Conservation (phyloP, 2,113 vertebrate species). For the Choloepus hoffmanni region DNA sequence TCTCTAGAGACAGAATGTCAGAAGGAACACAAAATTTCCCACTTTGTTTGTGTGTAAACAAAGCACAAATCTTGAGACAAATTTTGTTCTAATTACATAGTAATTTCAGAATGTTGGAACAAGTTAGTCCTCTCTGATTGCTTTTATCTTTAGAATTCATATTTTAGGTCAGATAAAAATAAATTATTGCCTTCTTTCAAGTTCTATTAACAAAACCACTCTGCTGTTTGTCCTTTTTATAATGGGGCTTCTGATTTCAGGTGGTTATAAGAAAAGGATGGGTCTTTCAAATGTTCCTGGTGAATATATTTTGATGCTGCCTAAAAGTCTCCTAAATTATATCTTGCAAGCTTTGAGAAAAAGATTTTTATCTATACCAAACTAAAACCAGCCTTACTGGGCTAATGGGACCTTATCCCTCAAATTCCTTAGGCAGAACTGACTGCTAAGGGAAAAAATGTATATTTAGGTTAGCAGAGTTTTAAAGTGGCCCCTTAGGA, state of each 20-base stretch:
- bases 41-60: neutral
- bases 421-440: neutral
- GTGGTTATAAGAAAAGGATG: neutral
- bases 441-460: neutral
- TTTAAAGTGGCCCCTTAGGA: neutral
- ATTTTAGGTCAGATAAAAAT: neutral
- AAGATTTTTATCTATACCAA: neutral
- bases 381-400: neutral
- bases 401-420: neutral
- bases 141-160: conserved; percentile 42
- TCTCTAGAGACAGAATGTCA: neutral
- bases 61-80: conserved; percentile 3
- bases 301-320: neutral
- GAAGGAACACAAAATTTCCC: neutral
- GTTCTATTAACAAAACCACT: neutral
- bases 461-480: neutral
- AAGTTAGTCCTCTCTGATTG: neutral
- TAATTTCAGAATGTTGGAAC: neutral
- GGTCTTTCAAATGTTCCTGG: neutral
- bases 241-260: neutral
- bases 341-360: neutral
- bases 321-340: neutral
- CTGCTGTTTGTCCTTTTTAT: neutral
- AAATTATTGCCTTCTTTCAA: neutral
- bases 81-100: conserved; percentile 30